Base-by-base conservation (phyloP, 1,140 invertebrate genomes). In the Drosophila ironensis region DNA sequence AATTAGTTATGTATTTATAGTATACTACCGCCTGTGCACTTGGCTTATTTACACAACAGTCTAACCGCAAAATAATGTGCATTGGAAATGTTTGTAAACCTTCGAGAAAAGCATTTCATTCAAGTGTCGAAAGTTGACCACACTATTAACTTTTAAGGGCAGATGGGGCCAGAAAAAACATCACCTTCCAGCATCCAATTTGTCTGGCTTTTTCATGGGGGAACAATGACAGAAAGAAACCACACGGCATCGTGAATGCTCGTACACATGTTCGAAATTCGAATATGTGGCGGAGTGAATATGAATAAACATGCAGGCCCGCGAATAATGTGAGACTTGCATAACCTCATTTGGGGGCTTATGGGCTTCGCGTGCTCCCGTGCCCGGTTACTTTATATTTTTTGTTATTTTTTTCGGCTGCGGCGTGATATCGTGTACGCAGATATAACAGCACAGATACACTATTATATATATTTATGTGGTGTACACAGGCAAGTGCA, bases 271-370 rank as follows among this genome's bases (percentile, higher is more conserved):
- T n/a, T n/a, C n/a, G n/a, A 66, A 54, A 40, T 33, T 61, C 53
- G 63, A 68, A 28, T 33, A 33, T 53, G 52, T 67, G 25, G n/a
- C n/a, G n/a, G n/a, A n/a, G n/a, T 51, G 42, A 33, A 77, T 72
- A 82, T 81, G 77, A 81, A 81, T 81, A 81, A 76, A 82, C 72
- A 81, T 81, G 38, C 28, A 40, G 56, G 41, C 59, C 57, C 59
- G 59, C 57, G 59, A 48, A 46, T 63, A 48, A 46, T 63, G 72
- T 56, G 33, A 56, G 33, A 22, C 76, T 81, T 81, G 63, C 67
- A 82, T 81, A 81, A 81, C 67, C 70, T 72, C 51, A 72, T 68
- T 82, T 82, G 52, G 66, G 8, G 72, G 59, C 53, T 72, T 72
- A 72, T 76, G 67, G 51, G 41, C 30, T 47, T 82, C 76, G 72